These are phyloP conservation scores for Pogona vitticeps DNA, from an alignment of 2,113 vertebrate species.

Conservation along the genomic window DNA sequence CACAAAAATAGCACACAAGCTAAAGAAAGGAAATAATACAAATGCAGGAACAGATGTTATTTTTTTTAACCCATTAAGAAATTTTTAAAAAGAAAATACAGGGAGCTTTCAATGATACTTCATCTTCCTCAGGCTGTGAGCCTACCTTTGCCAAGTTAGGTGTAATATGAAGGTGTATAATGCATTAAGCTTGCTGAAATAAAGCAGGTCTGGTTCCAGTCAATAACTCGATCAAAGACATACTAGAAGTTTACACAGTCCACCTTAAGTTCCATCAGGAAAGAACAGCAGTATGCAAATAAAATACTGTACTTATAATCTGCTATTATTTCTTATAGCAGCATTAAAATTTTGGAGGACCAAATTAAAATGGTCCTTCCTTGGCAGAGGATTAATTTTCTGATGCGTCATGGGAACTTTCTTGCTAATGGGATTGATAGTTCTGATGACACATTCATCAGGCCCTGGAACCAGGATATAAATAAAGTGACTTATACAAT, in stretches of 20 bases:
- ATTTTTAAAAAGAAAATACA: not conserved
- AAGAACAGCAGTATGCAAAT: not conserved
- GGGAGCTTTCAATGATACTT: conserved; percentile 25
- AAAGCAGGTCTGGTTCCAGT: not conserved
- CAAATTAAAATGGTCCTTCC: not conserved
- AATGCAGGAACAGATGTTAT: too few species aligned
- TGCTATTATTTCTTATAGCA: not conserved
- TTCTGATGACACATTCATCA: not conserved
- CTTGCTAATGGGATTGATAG: not conserved
- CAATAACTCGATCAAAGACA: not conserved
- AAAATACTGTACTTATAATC: not conserved
- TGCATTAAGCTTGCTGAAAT: not conserved
- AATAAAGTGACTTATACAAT: not conserved
- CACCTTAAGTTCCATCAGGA: not conserved
- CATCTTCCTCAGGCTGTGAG: too few species aligned
- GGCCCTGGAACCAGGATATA: not conserved
- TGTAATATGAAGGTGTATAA: not conserved
- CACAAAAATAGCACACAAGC: not conserved
- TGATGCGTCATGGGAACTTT: not conserved
- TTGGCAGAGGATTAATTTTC: not conserved
- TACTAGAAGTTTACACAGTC: not conserved
- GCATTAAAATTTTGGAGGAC: not conserved
- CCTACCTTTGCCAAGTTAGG: not conserved
- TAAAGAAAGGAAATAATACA: not conserved
- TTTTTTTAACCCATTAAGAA: too few species aligned